Evolutionary conservation across 2,797 vertebrate species (phyloP), one percentile per base, ranked within the genome.

Genomic region (Acanthornis magna): DNA sequence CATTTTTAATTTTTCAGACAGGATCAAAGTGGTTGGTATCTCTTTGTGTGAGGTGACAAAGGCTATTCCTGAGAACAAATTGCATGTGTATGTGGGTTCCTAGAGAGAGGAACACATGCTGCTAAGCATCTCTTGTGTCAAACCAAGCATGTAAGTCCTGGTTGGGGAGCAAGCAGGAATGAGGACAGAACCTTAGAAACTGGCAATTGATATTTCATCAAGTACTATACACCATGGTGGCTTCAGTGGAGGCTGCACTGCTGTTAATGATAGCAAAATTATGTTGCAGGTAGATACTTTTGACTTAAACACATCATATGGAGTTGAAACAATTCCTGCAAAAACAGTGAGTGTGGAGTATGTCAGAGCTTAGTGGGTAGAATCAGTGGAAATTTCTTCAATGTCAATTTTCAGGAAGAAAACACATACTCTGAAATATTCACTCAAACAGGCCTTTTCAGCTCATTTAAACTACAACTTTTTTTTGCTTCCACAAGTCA

Each of bases 331-430:
- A 43, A 51, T 87, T 84, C 38, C 36, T 68, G n/a, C 7, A 22
- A 61, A 30, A 85, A 85, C 71, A 71, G 2, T 55, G 26, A 55
- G 71, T 50, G 60, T 53, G 62, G 32, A 94, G 32, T 42, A 3
- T 53, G 65, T 83, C 45, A 72, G 75, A 30, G 16, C 42, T 67
- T 57, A 71, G n/a, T 50, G 63, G 32, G 62, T 55, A 76, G 73
- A 84, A 45, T 47, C 42, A 16, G 5, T 82, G 77, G 79, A 92
- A 92, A 91, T 68, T 55, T 85, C 73, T 91, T 94, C 85, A 72
- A 22, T 62, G 63, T 62, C 55, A 77, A 32, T 89, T 88, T 91
- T 91, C 88, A 92, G 83, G 93, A 95, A 94, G 68, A 89, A 92
- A 95, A 85, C 25, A 91, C 30, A 40, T 57, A 66, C 27, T n/a